Evolutionary conservation across 1,140 invertebrate genomes (phyloP).

Genomic region (Lepidostoma basale): DNA sequence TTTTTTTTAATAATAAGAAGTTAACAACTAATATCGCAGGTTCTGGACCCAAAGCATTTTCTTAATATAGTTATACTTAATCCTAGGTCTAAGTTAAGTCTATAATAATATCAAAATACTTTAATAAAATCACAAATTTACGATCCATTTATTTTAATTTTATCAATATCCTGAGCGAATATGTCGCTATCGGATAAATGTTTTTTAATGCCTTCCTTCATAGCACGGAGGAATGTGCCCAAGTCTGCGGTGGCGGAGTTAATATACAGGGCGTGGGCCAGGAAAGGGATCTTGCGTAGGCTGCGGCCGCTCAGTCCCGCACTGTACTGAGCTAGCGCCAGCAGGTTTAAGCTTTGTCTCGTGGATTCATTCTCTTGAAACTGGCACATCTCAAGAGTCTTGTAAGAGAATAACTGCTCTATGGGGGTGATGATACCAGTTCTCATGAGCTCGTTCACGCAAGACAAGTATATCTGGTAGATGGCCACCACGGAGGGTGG

Average conservation of each 20-base stretch:
- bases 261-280: slow-evolving; percentile 70
- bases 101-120: too few relatives aligned
- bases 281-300: slow-evolving; percentile 86
- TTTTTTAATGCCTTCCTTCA: slow-evolving; percentile 34
- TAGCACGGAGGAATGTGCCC: slow-evolving; percentile 16
- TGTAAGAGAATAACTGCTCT: slow-evolving; percentile 51
- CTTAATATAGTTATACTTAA: too few relatives aligned
- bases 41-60: too few relatives aligned
- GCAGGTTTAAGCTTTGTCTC: slow-evolving; percentile 50
- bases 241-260: background rate
- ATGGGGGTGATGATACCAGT: slow-evolving; percentile 59
- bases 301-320: slow-evolving; percentile 81
- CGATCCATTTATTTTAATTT: slow-evolving; percentile 3
- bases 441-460: slow-evolving; percentile 80
- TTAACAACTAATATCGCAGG: too few relatives aligned
- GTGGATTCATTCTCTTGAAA: slow-evolving; percentile 53
- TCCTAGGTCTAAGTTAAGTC: too few relatives aligned
- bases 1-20: too few relatives aligned
- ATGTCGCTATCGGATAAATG: slow-evolving; percentile 35
- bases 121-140: too few relatives aligned
- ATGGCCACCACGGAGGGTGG: slow-evolving; percentile 79
- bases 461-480: slow-evolving; percentile 80
- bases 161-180: slow-evolving; percentile 20
- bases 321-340: slow-evolving; percentile 63
- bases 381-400: slow-evolving; percentile 48